Evolutionary conservation across 2,888 invertebrate genomes (phyloP).

Genomic region (Sipha maydis): DNA sequence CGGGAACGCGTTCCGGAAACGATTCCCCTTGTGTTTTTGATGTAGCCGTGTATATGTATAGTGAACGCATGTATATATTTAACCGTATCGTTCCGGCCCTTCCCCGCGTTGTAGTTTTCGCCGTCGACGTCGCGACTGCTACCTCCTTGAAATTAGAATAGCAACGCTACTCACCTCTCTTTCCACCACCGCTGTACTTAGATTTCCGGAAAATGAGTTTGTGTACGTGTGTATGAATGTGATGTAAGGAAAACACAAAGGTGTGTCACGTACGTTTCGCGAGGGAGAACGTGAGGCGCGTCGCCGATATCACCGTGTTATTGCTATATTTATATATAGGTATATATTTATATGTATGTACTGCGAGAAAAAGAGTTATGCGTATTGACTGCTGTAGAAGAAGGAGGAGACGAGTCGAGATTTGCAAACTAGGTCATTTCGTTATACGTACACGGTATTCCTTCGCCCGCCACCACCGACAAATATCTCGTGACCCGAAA

Average conservation of each 20-base stretch:
- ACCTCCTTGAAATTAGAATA: neutral
- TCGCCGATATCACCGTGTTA: neutral
- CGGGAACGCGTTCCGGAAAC: conserved; percentile 48
- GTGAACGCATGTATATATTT: neutral
- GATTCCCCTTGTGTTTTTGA: conserved; percentile 52
- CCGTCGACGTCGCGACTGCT: no score
- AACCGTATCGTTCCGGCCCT: neutral
- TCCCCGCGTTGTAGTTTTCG: no score
- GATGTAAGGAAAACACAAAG: neutral
- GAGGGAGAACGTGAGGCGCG: neutral
- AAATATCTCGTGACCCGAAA: conserved; percentile 16
- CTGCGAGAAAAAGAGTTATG: neutral
- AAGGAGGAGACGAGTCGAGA: neutral
- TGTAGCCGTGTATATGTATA: neutral
- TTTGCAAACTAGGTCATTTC: conserved; percentile 42
- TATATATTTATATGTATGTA: neutral
- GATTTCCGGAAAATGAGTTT: neutral
- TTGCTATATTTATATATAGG: neutral
- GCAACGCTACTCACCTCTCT: neutral
- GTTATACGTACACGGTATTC: neutral
- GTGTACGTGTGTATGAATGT: neutral
- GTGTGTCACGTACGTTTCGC: neutral
- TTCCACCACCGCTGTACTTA: neutral
- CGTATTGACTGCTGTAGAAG: neutral
- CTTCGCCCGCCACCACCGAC: neutral